Evolutionary conservation across 2,113 vertebrate species (phyloP).

Genomic region (Rhabdomys dilectus): DNA sequence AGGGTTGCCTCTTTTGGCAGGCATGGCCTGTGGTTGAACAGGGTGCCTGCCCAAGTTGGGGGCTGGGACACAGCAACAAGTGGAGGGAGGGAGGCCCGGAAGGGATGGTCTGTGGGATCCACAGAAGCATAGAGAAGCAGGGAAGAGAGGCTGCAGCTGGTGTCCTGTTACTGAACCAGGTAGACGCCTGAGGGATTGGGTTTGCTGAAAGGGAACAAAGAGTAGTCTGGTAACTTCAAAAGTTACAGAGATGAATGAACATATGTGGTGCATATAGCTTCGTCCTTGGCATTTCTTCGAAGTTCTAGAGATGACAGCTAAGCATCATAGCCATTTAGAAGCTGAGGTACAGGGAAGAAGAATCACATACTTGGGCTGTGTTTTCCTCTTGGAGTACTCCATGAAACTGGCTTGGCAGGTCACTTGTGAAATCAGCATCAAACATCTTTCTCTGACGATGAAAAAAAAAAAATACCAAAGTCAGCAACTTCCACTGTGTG

Average conservation of each 20-base stretch:
- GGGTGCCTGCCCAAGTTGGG: background rate
- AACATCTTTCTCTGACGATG: background rate
- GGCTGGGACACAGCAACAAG: background rate
- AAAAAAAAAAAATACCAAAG: conserved; percentile 33
- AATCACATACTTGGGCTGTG: background rate
- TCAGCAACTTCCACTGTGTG: conserved; percentile 58
- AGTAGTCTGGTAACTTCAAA: background rate
- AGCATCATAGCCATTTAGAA: background rate
- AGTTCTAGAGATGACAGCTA: background rate
- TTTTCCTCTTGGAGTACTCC: background rate
- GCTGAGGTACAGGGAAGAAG: background rate
- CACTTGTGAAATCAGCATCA: conserved; percentile 51
- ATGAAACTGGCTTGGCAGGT: conserved; percentile 56
- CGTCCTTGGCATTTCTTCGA: background rate
- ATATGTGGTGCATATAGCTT: background rate
- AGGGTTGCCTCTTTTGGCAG: background rate
- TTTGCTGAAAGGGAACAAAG: background rate
- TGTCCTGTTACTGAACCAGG: too few species aligned
- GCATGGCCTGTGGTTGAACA: background rate
- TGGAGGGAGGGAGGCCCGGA: background rate
- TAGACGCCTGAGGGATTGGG: background rate
- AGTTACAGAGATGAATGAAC: background rate
- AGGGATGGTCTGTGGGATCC: background rate
- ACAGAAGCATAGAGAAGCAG: background rate
- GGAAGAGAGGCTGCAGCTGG: background rate